These are phyloP conservation scores for Epistrophe grossulariae DNA, from an alignment of 2,888 invertebrate species.

Conservation along the genomic window DNA sequence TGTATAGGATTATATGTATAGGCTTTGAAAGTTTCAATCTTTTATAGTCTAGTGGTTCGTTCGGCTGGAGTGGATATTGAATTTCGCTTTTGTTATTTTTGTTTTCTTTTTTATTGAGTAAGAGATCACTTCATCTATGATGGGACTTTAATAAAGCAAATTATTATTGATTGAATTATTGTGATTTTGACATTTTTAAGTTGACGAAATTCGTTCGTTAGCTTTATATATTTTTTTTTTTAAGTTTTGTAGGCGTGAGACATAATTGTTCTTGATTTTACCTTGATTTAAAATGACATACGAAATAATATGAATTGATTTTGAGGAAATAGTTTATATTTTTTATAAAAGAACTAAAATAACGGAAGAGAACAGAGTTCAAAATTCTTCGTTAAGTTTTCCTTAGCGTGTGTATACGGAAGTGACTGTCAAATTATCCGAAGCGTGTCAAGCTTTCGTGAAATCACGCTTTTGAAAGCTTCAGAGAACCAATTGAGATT, in stretches of 20 bases:
- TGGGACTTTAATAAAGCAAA: constrained; percentile 53
- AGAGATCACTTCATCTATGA: constrained; percentile 16
- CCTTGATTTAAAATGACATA: constrained; percentile 11
- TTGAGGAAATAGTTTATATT: neutral
- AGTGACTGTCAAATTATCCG: too few species aligned
- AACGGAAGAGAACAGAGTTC: too few species aligned
- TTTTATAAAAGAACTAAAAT: neutral
- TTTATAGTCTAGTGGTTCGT: constrained; percentile 28
- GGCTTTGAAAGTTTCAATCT: constrained; percentile 15
- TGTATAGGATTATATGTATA: constrained; percentile 4
- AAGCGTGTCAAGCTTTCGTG: too few species aligned
- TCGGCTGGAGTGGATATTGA: constrained; percentile 1
- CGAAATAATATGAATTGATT: neutral
- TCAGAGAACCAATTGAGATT: too few species aligned
- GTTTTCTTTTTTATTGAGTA: constrained; percentile 1
- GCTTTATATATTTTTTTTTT: neutral
- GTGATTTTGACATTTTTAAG: constrained; percentile 32
- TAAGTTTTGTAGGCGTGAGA: constrained; percentile 2
- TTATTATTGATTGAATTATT: constrained; percentile 32
- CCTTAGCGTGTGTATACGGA: too few species aligned
- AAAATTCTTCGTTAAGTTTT: too few species aligned
- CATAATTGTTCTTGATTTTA: constrained; percentile 1
- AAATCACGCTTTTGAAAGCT: too few species aligned
- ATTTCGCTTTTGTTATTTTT: constrained; percentile 24
- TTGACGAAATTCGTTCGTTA: constrained; percentile 7